A percentile compares a stretch with the other conserved stretches of the same genome.
These are phyloP conservation scores for Drosophila suzukii DNA, from an alignment of 1,140 invertebrate genomes.

Conservation along the genomic window DNA sequence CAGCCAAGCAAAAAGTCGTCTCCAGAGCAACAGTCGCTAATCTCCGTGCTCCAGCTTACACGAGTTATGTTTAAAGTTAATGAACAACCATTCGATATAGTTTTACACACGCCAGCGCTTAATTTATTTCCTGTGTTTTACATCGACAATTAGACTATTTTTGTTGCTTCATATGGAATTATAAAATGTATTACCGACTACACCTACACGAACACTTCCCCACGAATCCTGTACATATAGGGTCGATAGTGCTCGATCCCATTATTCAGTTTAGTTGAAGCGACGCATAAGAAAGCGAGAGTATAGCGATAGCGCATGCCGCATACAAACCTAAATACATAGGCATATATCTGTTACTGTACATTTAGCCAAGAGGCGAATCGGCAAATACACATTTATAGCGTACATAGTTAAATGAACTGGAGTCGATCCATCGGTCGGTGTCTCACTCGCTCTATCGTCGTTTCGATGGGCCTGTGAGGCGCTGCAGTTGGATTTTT, in stretches of 20 bases:
- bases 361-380: constrained; percentile 66
- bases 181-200: constrained; percentile 48
- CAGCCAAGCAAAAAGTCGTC: constrained; percentile 11
- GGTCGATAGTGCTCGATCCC: constrained; percentile 36
- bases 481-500: constrained; percentile 49
- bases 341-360: constrained; percentile 62
- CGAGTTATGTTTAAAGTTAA: constrained; percentile 53
- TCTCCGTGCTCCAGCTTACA: constrained; percentile 21
- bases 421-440: constrained; percentile 29
- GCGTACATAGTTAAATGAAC: constrained; percentile 53
- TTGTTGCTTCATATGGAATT: constrained; percentile 74
- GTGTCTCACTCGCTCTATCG: constrained; percentile 11
- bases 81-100: constrained; percentile 61
- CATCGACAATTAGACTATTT: constrained; percentile 75
- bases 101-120: constrained; percentile 60
- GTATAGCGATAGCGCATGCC: constrained; percentile 16
- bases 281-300: constrained; percentile 9
- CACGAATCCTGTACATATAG: constrained; percentile 54
- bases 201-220: constrained; percentile 26
- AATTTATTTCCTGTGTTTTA: constrained; percentile 79
- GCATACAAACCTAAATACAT: constrained; percentile 18
- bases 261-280: constrained; percentile 29
- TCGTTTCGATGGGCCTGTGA: constrained; percentile 10
- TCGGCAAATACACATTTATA: constrained; percentile 43
- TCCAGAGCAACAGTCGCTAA: constrained; percentile 10